phyloP scores from a whole-genome alignment of 2,888 invertebrate species.

The Cerastoderma edule region DNA sequence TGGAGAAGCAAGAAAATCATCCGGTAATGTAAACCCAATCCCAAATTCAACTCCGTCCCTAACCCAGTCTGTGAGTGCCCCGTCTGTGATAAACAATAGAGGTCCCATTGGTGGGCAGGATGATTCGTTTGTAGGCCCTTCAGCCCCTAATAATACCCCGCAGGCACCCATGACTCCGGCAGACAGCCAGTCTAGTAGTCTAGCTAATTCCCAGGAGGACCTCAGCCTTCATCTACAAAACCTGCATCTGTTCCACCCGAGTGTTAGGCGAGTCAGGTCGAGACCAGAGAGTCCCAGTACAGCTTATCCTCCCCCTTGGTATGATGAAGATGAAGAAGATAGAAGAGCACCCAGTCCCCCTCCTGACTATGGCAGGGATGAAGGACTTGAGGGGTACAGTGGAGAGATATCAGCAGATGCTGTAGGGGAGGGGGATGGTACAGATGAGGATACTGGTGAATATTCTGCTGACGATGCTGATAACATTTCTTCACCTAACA shows the following conservation, averaged over 20 bases:
- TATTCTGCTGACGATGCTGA: too few relatives aligned
- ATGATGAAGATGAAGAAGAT: too few relatives aligned
- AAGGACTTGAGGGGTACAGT: too few relatives aligned
- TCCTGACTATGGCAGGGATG: too few relatives aligned
- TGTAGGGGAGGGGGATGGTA: constrained; percentile 2
- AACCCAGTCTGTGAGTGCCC: constrained; percentile 35
- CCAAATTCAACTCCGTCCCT: constrained; percentile 16
- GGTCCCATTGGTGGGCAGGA: constrained; percentile 31
- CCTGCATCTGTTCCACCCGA: constrained; percentile 57
- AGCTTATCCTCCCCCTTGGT: constrained; percentile 8
- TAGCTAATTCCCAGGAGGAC: constrained; percentile 72
- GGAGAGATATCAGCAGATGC: too few relatives aligned
- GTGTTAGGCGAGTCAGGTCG: neutral
- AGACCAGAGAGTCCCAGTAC: neutral
- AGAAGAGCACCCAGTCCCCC: too few relatives aligned
- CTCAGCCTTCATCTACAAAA: constrained; percentile 72
- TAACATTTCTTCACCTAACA: too few relatives aligned
- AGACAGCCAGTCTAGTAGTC: constrained; percentile 73
- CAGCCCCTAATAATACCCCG: constrained; percentile 77
- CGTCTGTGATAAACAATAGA: constrained; percentile 18
- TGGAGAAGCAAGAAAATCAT: constrained; percentile 56
- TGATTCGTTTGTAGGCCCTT: constrained; percentile 66
- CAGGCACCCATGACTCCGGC: constrained; percentile 76
- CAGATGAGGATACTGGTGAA: constrained; percentile 15
- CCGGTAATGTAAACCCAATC: neutral